phyloP scores from a whole-genome alignment of 1,140 invertebrate species.

The Trichonephila clavipes region DNA sequence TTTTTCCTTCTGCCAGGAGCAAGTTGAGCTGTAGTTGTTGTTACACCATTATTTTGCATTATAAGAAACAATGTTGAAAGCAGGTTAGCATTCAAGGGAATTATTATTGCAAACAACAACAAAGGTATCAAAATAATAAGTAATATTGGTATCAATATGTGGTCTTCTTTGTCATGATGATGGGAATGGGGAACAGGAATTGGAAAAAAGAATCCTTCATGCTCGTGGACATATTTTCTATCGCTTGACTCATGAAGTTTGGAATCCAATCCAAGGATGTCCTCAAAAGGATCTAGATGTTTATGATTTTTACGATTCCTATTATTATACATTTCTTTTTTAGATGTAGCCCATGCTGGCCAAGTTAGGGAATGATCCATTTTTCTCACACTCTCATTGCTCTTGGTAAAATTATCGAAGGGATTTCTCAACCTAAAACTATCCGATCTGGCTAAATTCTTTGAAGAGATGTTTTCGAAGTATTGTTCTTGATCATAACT shows the following conservation, averaged over 20 bases:
- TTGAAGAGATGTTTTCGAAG: conserved; percentile 5
- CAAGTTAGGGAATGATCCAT: conserved; percentile 43
- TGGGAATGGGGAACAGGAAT: conserved; percentile 46
- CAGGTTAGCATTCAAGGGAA: conserved; percentile 71
- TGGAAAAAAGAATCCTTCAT: conserved; percentile 72
- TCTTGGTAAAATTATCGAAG: neutral
- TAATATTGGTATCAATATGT: conserved; percentile 51
- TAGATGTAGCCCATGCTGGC: conserved; percentile 52
- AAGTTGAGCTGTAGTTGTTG: conserved; percentile 44
- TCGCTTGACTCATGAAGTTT: conserved; percentile 65
- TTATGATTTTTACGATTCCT: conserved; percentile 47
- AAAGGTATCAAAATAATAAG: conserved; percentile 66
- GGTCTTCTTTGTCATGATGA: conserved; percentile 71
- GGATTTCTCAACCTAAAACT: conserved; percentile 38
- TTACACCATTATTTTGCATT: conserved; percentile 70
- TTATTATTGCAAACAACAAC: conserved; percentile 71
- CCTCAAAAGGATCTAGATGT: conserved; percentile 58
- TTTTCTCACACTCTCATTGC: conserved; percentile 55
- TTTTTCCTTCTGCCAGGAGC: conserved; percentile 35
- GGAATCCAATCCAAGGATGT: conserved; percentile 52
- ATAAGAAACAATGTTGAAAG: conserved; percentile 70
- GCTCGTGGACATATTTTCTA: conserved; percentile 72
- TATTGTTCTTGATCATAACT: conserved; percentile 3
- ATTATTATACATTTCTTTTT: conserved; percentile 62
- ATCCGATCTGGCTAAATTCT: conserved; percentile 24